Evolutionary conservation across 2,888 invertebrate genomes (phyloP), one percentile per base, ranked within the genome.

Genomic region (Myopa tessellatipennis): DNA sequence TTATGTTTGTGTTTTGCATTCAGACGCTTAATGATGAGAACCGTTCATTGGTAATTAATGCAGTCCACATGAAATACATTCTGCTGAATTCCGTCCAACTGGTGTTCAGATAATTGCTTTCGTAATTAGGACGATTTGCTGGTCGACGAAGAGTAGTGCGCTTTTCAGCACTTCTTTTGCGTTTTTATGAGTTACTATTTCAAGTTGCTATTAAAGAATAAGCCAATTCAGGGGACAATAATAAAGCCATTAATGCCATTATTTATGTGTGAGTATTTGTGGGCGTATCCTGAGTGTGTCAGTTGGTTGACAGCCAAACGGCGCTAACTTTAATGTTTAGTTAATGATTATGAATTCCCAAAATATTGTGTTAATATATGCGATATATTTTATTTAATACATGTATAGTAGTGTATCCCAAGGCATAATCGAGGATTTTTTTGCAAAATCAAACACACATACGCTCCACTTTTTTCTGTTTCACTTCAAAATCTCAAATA

Each of bases 21-120:
- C 60, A 40, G 70, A 61, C 68, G 76, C 83, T 83, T 86, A 87
- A 86, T 87, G 86, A 87, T 87, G 86, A 86, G 86, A 86, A 87
- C 81, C 80, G 68, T 60, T 69, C 68, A 58, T 38, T 55, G 69
- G 58, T 26, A 75, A 75, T 69, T 55, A 75, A 60, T 68, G 60
- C 50, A 45, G 60, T 75, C 52, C 75, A 60, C 45, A 58, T 50
- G 45, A 50, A 61, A 61, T 16, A 60, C 38, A 61, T 61, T 61
- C 61, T 61, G 26, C 36, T n/a, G 69, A 50, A 52, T 70, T 16
- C 69, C 26, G 45, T 61, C 7, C 73, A 40, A 10, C 18, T 73
- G 73, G 26, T 45, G 18, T n/a, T 45, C 18, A 70, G 76, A 77
- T 82, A 81, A 82, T 82, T 81, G 79, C 80, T 52, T 78, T 80